A percentile compares a stretch with the other conserved stretches of the same genome.
Conservation (phyloP, 2,797 vertebrate genomes). For the Malurus splendens region DNA sequence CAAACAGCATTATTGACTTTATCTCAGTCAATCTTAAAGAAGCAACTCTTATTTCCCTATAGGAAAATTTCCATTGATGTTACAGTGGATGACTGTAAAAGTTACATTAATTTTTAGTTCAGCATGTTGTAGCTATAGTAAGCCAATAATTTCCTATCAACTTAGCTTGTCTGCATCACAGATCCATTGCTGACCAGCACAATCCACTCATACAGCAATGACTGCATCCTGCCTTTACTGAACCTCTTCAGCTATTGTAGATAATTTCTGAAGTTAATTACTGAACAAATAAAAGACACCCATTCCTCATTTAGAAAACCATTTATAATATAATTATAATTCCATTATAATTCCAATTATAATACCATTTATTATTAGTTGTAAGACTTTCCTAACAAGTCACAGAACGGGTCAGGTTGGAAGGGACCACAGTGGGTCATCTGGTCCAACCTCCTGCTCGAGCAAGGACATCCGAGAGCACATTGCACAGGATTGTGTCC, state of each 20-base stretch:
- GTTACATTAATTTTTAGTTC: neutral
- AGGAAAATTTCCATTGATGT: neutral
- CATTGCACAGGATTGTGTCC: neutral
- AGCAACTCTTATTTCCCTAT: neutral
- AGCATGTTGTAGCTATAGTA: neutral
- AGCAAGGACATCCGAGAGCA: neutral
- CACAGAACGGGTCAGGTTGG: neutral
- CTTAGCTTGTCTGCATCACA: neutral
- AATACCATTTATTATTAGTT: neutral
- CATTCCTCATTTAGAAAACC: neutral
- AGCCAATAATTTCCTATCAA: neutral
- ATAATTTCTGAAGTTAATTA: neutral
- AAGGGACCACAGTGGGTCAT: neutral
- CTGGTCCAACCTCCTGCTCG: neutral
- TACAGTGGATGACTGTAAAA: neutral
- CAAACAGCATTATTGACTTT: conserved; percentile 3
- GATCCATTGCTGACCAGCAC: neutral
- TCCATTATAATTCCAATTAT: too few relatives aligned
- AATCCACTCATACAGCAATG: neutral
- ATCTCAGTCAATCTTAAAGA: neutral
- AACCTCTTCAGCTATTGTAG: neutral
- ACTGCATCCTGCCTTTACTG: neutral
- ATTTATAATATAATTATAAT: too few relatives aligned
- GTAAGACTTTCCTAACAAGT: neutral
- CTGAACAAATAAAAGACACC: neutral